phyloP scores from a whole-genome alignment of 2,888 invertebrate species.

The Tyria jacobaeae region DNA sequence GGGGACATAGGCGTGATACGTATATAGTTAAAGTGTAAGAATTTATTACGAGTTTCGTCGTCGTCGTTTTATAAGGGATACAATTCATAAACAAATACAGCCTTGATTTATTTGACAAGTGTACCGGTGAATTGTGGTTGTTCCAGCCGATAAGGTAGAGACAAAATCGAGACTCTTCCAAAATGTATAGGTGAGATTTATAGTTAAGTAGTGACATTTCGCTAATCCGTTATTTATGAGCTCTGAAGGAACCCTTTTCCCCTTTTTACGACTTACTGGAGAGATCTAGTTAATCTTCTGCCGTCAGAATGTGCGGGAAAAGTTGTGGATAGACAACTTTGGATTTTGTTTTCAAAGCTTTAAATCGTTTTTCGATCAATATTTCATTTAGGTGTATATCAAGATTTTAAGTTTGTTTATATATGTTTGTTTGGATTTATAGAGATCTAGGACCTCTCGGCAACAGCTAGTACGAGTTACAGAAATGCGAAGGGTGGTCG shows the following conservation, averaged over 20 bases:
- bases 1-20: no score
- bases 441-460: no score
- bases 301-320: conserved; percentile 14
- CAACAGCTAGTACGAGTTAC: no score
- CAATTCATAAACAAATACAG: conserved; percentile 1
- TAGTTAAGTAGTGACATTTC: conserved; percentile 33
- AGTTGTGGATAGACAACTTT: conserved; percentile 11
- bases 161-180: conserved; percentile 14
- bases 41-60: no score
- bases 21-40: no score
- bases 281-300: conserved; percentile 19
- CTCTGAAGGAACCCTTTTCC: conserved; percentile 36
- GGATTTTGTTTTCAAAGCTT: conserved; percentile 7
- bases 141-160: conserved; percentile 13
- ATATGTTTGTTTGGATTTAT: no score
- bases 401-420: neutral
- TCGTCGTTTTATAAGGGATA: no score
- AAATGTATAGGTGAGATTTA: conserved; percentile 39
- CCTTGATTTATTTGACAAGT: conserved; percentile 14
- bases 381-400: neutral
- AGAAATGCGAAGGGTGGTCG: no score
- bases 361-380: neutral
- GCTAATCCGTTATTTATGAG: conserved; percentile 41
- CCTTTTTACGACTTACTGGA: conserved; percentile 28
- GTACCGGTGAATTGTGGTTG: conserved; percentile 8